phyloP scores from a whole-genome alignment of 1,140 invertebrate genomes.

The Macrotrachela quadricornifera region DNA sequence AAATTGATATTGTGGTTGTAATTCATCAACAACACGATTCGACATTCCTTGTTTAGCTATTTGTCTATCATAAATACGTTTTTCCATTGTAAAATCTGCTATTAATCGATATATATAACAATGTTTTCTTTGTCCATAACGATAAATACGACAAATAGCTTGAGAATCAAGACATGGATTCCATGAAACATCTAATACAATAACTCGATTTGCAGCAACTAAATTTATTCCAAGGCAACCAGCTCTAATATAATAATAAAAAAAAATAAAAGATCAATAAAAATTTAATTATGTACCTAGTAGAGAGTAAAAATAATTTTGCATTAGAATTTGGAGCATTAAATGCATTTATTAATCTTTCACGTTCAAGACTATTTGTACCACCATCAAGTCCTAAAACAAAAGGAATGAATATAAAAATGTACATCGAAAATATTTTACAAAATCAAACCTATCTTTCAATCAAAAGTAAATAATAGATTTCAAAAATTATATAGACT shows the following conservation, averaged over 20 bases:
- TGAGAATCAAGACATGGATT: conserved; percentile 99
- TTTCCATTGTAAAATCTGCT: conserved; percentile 84
- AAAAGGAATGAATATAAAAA: conserved; percentile 6
- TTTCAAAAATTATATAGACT: no score
- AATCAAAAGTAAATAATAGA: no score
- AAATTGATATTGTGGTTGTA: conserved; percentile 82
- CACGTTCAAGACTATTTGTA: conserved; percentile 70
- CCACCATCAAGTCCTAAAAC: conserved; percentile 70
- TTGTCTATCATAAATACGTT: conserved; percentile 90
- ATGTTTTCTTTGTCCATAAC: conserved; percentile 78
- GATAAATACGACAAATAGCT: conserved; percentile 85
- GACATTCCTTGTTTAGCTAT: conserved; percentile 89
- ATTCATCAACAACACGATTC: conserved; percentile 86
- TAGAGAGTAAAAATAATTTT: conserved; percentile 82
- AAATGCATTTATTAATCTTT: conserved; percentile 88
- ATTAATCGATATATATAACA: conserved; percentile 88
- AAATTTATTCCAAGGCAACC: conserved; percentile 92
- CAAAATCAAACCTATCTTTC: conserved; percentile 18
- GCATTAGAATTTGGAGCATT: conserved; percentile 46
- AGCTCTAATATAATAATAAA: conserved; percentile 37
- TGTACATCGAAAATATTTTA: conserved; percentile 26
- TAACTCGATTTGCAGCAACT: conserved; percentile 73
- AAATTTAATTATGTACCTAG: conserved; percentile 26
- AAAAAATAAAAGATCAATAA: conserved; percentile 2
- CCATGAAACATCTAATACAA: conserved; percentile 95